Evolutionary conservation across 2,888 invertebrate genomes (phyloP).

Genomic region (Oligia strigilis): DNA sequence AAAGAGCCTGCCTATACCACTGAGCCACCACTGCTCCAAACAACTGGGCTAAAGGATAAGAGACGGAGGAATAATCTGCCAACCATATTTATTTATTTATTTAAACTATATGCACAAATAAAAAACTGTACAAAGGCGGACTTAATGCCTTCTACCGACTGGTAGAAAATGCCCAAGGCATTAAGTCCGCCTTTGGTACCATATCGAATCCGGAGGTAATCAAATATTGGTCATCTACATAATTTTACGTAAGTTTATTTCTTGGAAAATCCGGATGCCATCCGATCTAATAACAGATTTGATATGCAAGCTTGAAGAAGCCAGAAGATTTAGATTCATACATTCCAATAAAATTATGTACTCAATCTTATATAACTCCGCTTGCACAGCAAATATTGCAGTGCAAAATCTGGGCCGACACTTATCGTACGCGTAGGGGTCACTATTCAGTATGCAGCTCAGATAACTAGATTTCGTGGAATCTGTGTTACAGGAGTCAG

Average conservation of each 20-base stretch:
- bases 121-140: too few relatives aligned
- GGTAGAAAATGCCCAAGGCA: too few relatives aligned
- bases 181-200: too few relatives aligned
- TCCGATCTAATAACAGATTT: background rate
- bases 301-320: background rate
- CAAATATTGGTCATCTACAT: background rate
- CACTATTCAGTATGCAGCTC: conserved; percentile 10
- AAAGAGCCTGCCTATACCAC: background rate
- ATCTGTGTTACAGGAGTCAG: background rate
- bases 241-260: background rate
- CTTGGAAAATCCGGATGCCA: background rate
- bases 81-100: too few relatives aligned
- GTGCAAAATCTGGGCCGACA: conserved; percentile 20
- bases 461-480: conserved; percentile 12
- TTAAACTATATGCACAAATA: too few relatives aligned
- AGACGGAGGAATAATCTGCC: conserved; percentile 85
- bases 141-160: too few relatives aligned
- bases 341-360: conserved; percentile 19
- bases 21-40: background rate
- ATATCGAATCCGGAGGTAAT: background rate
- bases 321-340: conserved; percentile 12
- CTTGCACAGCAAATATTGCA: conserved; percentile 26
- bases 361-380: conserved; percentile 15
- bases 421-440: background rate
- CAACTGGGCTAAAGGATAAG: conserved; percentile 93